Base-by-base conservation (phyloP, 2,113 vertebrate genomes). In the Osmerus eperlanus region DNA sequence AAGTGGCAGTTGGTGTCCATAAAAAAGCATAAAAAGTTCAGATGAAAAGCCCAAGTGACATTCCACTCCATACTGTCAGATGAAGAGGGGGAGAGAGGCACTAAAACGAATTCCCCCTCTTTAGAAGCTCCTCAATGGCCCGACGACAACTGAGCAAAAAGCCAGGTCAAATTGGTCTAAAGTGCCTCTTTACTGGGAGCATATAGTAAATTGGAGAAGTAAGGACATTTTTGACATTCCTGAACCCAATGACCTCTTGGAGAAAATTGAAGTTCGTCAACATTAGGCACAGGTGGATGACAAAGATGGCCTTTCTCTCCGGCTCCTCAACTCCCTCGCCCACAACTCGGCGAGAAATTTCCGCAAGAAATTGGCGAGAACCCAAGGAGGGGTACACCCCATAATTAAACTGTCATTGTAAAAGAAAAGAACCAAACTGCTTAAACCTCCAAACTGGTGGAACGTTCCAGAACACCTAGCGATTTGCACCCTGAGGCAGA, bases 351-450 rank as follows among this genome's bases (percentile, higher is more conserved):
- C 25, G 11, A 73, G 68, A 78, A 83, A 79, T 77, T 73, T 67
- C 70, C 79, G 64, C 51, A 32, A 73, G 19, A 73, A 78, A 71
- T 71, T 88, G 79, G 78, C 83, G 73, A 56, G 65, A 53, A 72
- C 72, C 76, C 80, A 84, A 69, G 59, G 68, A 68, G 83, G 87
- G 65, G 66, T 25, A 72, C 29, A 74, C 74, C 68, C 84, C 88
- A 83, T 92, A 93, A 91, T 93, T 92, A 94, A 91, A 85, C 77
- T 81, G 87, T 85, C 84, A 86, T 72, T 84, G 62, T 81, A 88
- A 85, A 88, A 85, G 70, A 56, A 60, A 63, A 63, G 61, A 63
- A 28, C 23, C 15, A 28, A 63, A 15, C 61, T 8, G 58, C n/a
- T 60, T 1, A 47, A 47, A 36, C 32, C 32, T 36, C 32, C 32